A percentile compares a stretch with the other conserved stretches of the same genome.
These are phyloP conservation scores for Aethes cnicana DNA, from an alignment of 2,888 invertebrate genomes.

Conservation along the genomic window DNA sequence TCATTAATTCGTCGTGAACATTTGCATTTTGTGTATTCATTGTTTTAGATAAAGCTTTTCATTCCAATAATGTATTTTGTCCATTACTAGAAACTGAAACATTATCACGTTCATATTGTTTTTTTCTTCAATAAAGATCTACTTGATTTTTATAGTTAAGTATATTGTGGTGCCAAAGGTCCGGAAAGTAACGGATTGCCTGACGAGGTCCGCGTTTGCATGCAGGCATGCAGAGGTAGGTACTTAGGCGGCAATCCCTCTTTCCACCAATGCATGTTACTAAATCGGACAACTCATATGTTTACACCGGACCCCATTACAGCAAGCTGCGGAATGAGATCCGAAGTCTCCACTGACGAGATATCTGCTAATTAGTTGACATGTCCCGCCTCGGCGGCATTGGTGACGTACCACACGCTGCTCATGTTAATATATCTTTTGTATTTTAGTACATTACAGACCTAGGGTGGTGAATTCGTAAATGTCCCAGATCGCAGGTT, in stretches of 20 bases:
- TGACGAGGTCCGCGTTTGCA: too few species aligned
- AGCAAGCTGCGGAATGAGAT: slow-evolving; percentile 17
- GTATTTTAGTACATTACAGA: too few species aligned
- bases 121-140: too few species aligned
- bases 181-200: too few species aligned
- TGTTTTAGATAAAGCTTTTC: neutral
- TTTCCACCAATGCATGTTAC: neutral
- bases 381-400: slow-evolving; percentile 43
- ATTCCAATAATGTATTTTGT: neutral
- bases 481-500: too few species aligned
- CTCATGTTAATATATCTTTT: too few species aligned
- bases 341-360: slow-evolving; percentile 19
- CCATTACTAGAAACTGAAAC: neutral
- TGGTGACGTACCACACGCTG: slow-evolving; percentile 27
- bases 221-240: too few species aligned
- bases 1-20: neutral
- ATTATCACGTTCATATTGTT: too few species aligned
- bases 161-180: too few species aligned
- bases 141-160: too few species aligned
- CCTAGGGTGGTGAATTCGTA: neutral
- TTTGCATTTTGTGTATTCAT: slow-evolving; percentile 5
- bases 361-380: slow-evolving; percentile 44
- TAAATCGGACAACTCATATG: slow-evolving; percentile 9
- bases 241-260: neutral
- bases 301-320: slow-evolving; percentile 5